Evolutionary conservation across 1,140 invertebrate genomes (phyloP), one percentile per base, ranked within the genome.

Genomic region (Tyrophagus putrescentiae): DNA sequence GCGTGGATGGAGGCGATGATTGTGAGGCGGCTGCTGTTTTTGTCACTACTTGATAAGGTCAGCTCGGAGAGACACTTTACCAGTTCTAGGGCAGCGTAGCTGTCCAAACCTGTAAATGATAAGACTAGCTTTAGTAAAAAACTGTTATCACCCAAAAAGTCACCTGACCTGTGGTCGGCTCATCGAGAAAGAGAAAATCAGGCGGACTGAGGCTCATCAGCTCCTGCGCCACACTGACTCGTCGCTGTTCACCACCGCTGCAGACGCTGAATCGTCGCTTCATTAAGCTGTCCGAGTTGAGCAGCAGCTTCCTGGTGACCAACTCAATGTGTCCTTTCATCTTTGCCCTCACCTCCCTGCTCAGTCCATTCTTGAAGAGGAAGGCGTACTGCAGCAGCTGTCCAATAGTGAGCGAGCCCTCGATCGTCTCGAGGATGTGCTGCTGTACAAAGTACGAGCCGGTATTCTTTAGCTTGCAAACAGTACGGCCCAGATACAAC

Each of bases 1-100:
- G 64, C 45, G 57, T 64, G 63, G 44, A 64, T 64, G 11, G 60
- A 64, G 16, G 28, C 32, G 4, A 64, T 42, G 21, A 64, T 59
- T 32, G 52, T 25, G 34, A 63, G 58, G 5, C 44, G 41, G 44
- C 28, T n/a, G 16, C 18, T 54, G 52, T 18, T 25, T 54, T 52
- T 29, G 32, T 6, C 48, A n/a, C n/a, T n/a, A n/a, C n/a, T n/a
- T n/a, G n/a, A n/a, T n/a, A n/a, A n/a, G 4, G 11, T 1, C 21
- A 54, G 25, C 39, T 27, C 13, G n/a, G 7, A 9, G 11, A 54
- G 52, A 33, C 52, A 31, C 18, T 28, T 9, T 13, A 54, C 27
- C 13, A 54, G 31, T 25, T 27, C 13, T 2, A 54, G 39, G 32
- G 52, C 52, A 21, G 52, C 52, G n/a, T n/a, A 7, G 44, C 56